phyloP scores from a whole-genome alignment of 2,888 invertebrate species.

The Acrocyrtus sp. region DNA sequence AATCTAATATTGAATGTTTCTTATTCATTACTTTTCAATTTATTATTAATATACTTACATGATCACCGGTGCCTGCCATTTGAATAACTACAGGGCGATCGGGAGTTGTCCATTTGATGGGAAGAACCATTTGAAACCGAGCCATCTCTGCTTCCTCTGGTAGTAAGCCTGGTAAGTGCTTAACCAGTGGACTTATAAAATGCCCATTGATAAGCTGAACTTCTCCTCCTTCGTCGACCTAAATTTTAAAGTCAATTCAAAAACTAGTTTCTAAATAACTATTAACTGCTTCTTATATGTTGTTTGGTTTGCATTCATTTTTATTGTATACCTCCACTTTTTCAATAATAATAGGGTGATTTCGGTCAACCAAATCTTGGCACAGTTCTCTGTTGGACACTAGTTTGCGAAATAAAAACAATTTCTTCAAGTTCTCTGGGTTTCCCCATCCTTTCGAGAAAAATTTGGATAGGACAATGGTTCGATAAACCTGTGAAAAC shows the following conservation, averaged over 20 bases:
- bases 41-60: slow-evolving; percentile 73
- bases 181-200: slow-evolving; percentile 85
- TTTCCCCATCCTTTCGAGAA: slow-evolving; percentile 98
- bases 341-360: slow-evolving; percentile 87
- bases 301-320: not conserved
- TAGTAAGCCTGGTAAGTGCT: slow-evolving; percentile 85
- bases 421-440: slow-evolving; percentile 88
- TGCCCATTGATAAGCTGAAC: slow-evolving; percentile 74
- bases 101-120: slow-evolving; percentile 78
- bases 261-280: not conserved
- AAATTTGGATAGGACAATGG: slow-evolving; percentile 87
- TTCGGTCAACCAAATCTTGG: slow-evolving; percentile 79
- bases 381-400: slow-evolving; percentile 86
- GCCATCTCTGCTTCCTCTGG: slow-evolving; percentile 85
- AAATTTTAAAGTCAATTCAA: not conserved
- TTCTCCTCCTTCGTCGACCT: slow-evolving; percentile 39
- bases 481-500: slow-evolving; percentile 74
- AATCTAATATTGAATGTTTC: not conserved
- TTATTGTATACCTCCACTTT: slow-evolving; percentile 73
- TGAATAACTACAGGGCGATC: slow-evolving; percentile 91
- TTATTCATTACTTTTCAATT: not conserved
- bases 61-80: slow-evolving; percentile 97
- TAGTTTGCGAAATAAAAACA: slow-evolving; percentile 90
- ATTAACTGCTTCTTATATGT: too few relatives aligned
- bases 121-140: slow-evolving; percentile 85